Percentiles rank a stretch among this genome's conserved stretches.
Evolutionary conservation across 2,888 invertebrate genomes (phyloP).

Genomic region (Ochlodes sylvanus): DNA sequence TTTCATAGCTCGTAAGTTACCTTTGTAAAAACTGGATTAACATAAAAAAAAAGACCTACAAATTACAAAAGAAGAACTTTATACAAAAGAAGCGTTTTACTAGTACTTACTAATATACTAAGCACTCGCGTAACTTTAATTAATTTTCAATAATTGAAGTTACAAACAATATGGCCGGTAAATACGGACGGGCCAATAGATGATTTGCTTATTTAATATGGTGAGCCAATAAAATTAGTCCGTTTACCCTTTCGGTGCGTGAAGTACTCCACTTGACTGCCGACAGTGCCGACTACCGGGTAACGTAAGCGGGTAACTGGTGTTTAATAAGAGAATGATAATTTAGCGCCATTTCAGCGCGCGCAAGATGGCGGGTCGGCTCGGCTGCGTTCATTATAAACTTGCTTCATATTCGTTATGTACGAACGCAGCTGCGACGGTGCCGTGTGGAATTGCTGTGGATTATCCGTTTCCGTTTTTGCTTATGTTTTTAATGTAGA

Average conservation of each 20-base stretch:
- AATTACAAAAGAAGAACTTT: too few relatives aligned
- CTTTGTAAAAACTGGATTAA: too few relatives aligned
- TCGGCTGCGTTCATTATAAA: conserved; percentile 50
- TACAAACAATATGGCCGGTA: background rate
- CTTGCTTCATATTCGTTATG: conserved; percentile 46
- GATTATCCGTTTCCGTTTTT: conserved; percentile 21
- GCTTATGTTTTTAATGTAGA: conserved; percentile 23
- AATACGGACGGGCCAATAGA: background rate
- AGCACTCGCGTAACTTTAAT: background rate
- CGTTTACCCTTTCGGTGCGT: conserved; percentile 28
- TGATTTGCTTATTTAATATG: conserved; percentile 17
- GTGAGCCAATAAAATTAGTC: conserved; percentile 22
- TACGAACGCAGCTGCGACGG: conserved; percentile 39
- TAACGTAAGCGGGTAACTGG: conserved; percentile 28
- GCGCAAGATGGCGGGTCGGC: conserved; percentile 49
- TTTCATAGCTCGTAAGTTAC: too few relatives aligned
- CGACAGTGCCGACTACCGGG: background rate
- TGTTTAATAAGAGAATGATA: conserved; percentile 65
- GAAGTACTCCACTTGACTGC: conserved; percentile 4
- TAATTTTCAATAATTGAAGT: background rate
- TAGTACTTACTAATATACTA: too few relatives aligned
- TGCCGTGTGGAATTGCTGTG: conserved; percentile 15
- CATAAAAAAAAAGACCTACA: too few relatives aligned
- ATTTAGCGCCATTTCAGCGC: conserved; percentile 50
- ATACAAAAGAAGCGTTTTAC: too few relatives aligned